Percentiles rank a stretch among this genome's conserved stretches.
phyloP scores from a whole-genome alignment of 1,140 invertebrate species.

The Adelges cooleyi region DNA sequence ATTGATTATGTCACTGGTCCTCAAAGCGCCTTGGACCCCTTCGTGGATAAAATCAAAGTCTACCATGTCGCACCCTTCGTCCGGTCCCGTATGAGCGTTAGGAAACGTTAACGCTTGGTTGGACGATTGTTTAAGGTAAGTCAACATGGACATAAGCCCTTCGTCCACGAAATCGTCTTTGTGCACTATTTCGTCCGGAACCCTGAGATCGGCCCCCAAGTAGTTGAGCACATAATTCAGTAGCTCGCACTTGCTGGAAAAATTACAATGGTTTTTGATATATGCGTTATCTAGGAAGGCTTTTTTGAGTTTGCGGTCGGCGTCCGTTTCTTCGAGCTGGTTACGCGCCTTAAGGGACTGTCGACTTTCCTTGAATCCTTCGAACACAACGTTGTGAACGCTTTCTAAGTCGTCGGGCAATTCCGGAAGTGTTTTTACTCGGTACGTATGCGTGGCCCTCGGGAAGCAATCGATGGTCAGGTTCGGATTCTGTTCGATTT shows the following conservation, averaged over 20 bases:
- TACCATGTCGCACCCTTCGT: background rate
- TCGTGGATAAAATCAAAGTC: background rate
- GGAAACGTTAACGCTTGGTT: background rate
- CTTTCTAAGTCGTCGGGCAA: background rate
- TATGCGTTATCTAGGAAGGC: slow-evolving; percentile 1
- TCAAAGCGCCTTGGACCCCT: background rate
- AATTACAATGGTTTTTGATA: background rate
- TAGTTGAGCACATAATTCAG: background rate
- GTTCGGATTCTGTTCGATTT: background rate
- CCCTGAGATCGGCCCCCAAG: background rate
- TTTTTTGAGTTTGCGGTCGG: slow-evolving; percentile 18
- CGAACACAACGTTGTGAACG: background rate
- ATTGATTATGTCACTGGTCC: slow-evolving; percentile 11
- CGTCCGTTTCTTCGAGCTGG: background rate
- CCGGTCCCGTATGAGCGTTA: background rate
- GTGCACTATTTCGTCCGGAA: background rate
- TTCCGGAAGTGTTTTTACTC: background rate
- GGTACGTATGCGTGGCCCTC: background rate
- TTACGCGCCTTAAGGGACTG: background rate
- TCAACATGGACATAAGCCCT: slow-evolving; percentile 10
- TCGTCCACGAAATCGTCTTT: slow-evolving; percentile 13
- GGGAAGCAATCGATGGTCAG: background rate
- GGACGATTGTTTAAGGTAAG: background rate
- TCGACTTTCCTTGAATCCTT: background rate
- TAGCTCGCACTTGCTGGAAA: slow-evolving; percentile 19